These are phyloP conservation scores for Promerops cafer DNA, from an alignment of 2,113 vertebrate species.

Conservation along the genomic window DNA sequence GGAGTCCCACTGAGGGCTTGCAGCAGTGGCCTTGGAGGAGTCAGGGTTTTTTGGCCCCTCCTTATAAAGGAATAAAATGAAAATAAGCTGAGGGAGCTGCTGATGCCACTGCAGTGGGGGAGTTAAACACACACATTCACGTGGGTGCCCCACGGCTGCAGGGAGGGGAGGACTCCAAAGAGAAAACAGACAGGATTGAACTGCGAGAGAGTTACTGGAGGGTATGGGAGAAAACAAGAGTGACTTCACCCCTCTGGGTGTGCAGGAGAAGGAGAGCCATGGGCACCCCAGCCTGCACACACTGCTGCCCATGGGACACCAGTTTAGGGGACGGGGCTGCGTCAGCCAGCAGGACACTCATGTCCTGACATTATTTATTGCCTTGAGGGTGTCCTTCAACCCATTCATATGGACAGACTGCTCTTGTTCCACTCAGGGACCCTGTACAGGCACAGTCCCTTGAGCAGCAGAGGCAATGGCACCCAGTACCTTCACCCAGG, in stretches of 20 bases:
- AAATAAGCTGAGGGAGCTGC: not conserved
- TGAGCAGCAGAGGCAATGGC: not conserved
- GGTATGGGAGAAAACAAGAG: not conserved
- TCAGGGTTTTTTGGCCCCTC: not conserved
- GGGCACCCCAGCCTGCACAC: not conserved
- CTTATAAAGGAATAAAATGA: not conserved
- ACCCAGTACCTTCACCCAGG: not conserved
- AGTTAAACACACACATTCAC: not conserved
- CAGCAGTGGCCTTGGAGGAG: not conserved
- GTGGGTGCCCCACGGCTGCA: not conserved
- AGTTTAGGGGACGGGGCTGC: fast-evolving
- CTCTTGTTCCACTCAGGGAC: not conserved
- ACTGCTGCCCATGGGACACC: not conserved
- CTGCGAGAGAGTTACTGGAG: not conserved
- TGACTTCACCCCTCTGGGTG: not conserved
- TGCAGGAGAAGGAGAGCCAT: not conserved
- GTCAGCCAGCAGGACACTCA: not conserved
- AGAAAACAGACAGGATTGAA: not conserved
- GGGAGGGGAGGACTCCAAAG: not conserved
- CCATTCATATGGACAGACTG: not conserved
- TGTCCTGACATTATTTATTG: not conserved
- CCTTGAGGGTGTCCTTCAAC: not conserved
- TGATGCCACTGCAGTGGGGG: not conserved
- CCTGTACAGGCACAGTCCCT: not conserved
- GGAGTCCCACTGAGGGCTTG: not conserved